phyloP scores from a whole-genome alignment of 2,888 invertebrate species.

The Homarus gammarus region DNA sequence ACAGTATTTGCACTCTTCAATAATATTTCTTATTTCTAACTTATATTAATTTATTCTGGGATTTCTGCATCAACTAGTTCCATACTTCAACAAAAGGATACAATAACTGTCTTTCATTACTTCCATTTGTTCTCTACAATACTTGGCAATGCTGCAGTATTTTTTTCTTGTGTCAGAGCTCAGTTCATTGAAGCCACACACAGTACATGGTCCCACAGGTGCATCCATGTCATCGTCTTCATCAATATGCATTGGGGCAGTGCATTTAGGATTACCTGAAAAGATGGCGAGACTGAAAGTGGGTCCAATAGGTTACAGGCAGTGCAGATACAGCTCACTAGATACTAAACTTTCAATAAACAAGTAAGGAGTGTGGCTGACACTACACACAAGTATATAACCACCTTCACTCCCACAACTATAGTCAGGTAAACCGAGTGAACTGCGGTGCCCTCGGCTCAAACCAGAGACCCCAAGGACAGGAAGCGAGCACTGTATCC shows the following conservation, averaged over 20 bases:
- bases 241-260: conserved; percentile 20
- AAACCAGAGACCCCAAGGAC: too few relatives aligned
- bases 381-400: too few relatives aligned
- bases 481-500: too few relatives aligned
- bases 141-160: conserved; percentile 77
- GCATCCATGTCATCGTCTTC: conserved; percentile 9
- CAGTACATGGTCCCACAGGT: conserved; percentile 13
- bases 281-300: too few relatives aligned
- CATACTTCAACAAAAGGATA: conserved; percentile 35
- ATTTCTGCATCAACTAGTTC: background rate
- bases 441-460: too few relatives aligned
- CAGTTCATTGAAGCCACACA: conserved; percentile 29
- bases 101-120: conserved; percentile 32
- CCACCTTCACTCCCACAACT: too few relatives aligned
- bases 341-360: too few relatives aligned
- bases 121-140: conserved; percentile 15
- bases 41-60: background rate
- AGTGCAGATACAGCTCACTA: too few relatives aligned
- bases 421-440: too few relatives aligned
- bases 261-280: conserved; percentile 34
- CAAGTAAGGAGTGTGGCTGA: too few relatives aligned
- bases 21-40: background rate
- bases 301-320: too few relatives aligned
- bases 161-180: conserved; percentile 79
- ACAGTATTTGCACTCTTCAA: background rate